Conservation (phyloP, 2,113 vertebrate species). For the Nesoenas mayeri region DNA sequence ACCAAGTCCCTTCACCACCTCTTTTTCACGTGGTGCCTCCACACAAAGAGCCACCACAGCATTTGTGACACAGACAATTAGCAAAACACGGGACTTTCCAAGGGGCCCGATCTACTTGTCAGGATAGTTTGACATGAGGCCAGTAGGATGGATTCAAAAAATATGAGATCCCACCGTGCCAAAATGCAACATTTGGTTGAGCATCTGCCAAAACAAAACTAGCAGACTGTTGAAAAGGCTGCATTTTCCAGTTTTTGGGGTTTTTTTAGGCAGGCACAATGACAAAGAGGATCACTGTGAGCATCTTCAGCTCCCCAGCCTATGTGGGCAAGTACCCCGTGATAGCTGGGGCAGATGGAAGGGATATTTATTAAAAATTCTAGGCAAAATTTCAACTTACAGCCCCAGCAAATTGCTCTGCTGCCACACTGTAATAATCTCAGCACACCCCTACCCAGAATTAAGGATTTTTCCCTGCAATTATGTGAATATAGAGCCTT, state of each 20-base stretch:
- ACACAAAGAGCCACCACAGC: neutral
- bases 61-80: neutral
- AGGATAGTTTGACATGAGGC: neutral
- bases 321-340: rapidly evolving
- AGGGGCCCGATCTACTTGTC: neutral
- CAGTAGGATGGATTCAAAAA: neutral
- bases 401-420: neutral
- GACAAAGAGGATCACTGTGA: neutral
- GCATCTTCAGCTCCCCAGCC: neutral
- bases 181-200: constrained; percentile 32
- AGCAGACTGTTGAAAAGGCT: constrained; percentile 21
- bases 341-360: neutral
- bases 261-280: neutral
- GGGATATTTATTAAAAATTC: neutral
- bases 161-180: neutral
- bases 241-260: neutral
- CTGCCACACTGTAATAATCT: neutral
- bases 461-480: neutral
- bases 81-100: neutral
- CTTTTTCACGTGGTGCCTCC: neutral
- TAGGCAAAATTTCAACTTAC: neutral
- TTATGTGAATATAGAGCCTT: neutral
- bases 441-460: neutral
- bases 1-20: neutral
- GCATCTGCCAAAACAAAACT: constrained; percentile 47